Evolutionary conservation across 2,113 vertebrate genomes (phyloP).

Genomic region (Eubucco bourcierii): DNA sequence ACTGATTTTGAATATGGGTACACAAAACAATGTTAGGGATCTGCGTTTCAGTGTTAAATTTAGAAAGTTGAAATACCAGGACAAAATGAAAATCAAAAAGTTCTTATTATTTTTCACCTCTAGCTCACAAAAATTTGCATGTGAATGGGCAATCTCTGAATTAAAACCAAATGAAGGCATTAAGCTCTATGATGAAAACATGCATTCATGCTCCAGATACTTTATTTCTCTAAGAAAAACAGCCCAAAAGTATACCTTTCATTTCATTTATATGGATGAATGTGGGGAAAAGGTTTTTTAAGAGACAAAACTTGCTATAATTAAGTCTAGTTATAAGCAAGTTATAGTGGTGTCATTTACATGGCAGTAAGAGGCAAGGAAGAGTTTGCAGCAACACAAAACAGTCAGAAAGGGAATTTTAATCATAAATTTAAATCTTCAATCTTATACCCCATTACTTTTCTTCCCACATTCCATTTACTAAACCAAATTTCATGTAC

Average conservation of each 20-base stretch:
- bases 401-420: conserved; percentile 13
- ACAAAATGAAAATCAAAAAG: neutral
- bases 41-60: neutral
- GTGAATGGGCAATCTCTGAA: neutral
- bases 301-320: neutral
- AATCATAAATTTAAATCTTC: neutral
- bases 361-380: neutral
- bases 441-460: neutral
- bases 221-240: neutral
- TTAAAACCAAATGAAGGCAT: neutral
- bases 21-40: neutral
- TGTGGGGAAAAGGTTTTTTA: neutral
- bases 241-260: neutral
- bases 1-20: neutral
- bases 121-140: neutral
- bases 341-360: neutral
- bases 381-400: neutral
- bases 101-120: neutral
- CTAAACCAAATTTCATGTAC: neutral
- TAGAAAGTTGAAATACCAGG: neutral
- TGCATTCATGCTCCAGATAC: neutral
- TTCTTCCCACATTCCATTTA: neutral
- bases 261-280: neutral
- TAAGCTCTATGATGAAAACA: neutral
- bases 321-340: neutral